These are phyloP conservation scores for Noctua fimbriata DNA, from an alignment of 2,888 invertebrate genomes.

Conservation along the genomic window DNA sequence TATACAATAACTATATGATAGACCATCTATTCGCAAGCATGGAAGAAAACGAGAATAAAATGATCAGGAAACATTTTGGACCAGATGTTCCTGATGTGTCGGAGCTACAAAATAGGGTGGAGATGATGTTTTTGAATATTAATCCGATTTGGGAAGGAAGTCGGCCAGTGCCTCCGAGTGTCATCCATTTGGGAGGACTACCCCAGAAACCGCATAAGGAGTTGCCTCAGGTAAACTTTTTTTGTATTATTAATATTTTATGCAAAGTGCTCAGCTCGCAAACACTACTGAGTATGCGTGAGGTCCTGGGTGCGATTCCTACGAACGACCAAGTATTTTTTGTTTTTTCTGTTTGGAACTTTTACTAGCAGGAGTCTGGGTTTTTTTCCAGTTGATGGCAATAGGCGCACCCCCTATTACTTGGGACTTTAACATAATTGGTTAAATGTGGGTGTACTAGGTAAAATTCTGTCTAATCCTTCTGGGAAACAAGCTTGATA, in stretches of 20 bases:
- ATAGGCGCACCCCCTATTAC: background rate
- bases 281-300: background rate
- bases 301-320: background rate
- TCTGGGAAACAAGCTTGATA: fast-evolving
- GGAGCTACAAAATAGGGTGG: constrained; percentile 71
- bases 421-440: background rate
- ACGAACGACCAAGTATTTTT: background rate
- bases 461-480: background rate
- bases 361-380: background rate
- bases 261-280: background rate
- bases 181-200: constrained; percentile 82
- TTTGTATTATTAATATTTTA: background rate
- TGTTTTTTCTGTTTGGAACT: background rate
- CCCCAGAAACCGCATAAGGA: constrained; percentile 78
- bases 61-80: constrained; percentile 68
- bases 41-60: constrained; percentile 49
- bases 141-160: constrained; percentile 78
- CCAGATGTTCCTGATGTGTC: constrained; percentile 61
- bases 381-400: background rate
- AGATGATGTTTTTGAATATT: constrained; percentile 82
- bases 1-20: constrained; percentile 61
- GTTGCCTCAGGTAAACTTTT: constrained; percentile 77
- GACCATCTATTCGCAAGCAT: constrained; percentile 6
- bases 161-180: constrained; percentile 80
- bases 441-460: background rate